Percentiles rank a stretch among this genome's conserved stretches.
These are phyloP conservation scores for Tryphoninae sp. DNA, from an alignment of 2,888 invertebrate species.

Conservation along the genomic window DNA sequence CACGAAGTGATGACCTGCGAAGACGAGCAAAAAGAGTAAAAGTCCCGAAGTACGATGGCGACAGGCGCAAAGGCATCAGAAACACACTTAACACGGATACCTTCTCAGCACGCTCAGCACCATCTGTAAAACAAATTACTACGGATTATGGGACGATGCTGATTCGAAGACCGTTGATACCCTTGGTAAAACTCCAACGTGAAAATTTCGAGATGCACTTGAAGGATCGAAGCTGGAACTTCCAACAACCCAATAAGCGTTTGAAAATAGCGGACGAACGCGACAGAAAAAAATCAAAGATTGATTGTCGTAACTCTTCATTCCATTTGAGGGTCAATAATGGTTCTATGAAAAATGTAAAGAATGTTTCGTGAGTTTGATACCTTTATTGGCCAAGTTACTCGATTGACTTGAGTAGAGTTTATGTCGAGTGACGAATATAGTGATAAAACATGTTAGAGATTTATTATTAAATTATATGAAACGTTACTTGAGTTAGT, in stretches of 20 bases:
- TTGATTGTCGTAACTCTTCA: slow-evolving; percentile 10
- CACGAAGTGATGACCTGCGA: not conserved
- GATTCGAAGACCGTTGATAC: not conserved
- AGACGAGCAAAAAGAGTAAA: not conserved
- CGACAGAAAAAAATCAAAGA: slow-evolving; percentile 14
- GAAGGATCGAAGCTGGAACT: not conserved
- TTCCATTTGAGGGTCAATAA: too few relatives aligned
- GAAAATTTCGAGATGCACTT: not conserved
- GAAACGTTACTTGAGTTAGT: too few relatives aligned
- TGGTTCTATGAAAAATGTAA: too few relatives aligned
- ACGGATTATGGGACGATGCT: not conserved
- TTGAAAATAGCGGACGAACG: not conserved
- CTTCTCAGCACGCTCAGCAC: too few relatives aligned
- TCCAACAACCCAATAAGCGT: not conserved
- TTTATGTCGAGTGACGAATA: too few relatives aligned
- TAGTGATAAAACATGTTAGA: too few relatives aligned
- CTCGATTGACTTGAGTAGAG: too few relatives aligned
- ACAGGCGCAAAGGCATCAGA: not conserved
- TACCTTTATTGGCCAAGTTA: too few relatives aligned
- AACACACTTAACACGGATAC: not conserved
- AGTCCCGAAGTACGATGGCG: not conserved
- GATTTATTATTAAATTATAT: too few relatives aligned
- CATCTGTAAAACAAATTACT: not conserved
- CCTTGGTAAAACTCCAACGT: slow-evolving; percentile 5
- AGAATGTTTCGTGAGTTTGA: too few relatives aligned